phyloP scores from a whole-genome alignment of 2,888 invertebrate species.

The Ichneumoninae sp. region DNA sequence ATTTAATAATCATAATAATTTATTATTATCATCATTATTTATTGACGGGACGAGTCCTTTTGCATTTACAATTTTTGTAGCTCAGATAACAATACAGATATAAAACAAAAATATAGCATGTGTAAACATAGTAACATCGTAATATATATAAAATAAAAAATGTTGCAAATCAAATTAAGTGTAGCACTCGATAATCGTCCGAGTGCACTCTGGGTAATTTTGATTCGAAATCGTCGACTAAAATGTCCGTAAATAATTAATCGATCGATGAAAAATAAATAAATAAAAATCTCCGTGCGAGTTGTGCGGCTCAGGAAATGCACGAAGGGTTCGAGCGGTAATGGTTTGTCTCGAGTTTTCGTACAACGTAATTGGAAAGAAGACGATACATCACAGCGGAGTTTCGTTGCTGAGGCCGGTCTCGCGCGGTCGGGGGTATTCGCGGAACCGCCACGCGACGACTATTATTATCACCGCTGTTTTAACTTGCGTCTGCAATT shows the following conservation, averaged over 20 bases:
- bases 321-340: neutral
- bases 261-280: neutral
- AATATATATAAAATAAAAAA: no score
- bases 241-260: neutral
- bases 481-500: slow-evolving; percentile 63
- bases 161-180: no score
- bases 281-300: neutral
- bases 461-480: slow-evolving; percentile 65
- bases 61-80: no score
- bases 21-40: no score
- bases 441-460: slow-evolving; percentile 56
- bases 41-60: no score
- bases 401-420: slow-evolving; percentile 25
- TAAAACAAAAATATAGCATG: no score
- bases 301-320: neutral
- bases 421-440: slow-evolving; percentile 41
- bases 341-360: neutral
- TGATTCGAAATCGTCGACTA: neutral
- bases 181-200: no score
- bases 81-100: no score
- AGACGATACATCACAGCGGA: slow-evolving; percentile 9
- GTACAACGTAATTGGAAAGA: slow-evolving; percentile 22
- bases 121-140: no score
- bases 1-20: no score
- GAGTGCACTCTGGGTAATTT: neutral